Evolutionary conservation across 1,140 invertebrate species (phyloP).

Genomic region (Bicyclus anynana): DNA sequence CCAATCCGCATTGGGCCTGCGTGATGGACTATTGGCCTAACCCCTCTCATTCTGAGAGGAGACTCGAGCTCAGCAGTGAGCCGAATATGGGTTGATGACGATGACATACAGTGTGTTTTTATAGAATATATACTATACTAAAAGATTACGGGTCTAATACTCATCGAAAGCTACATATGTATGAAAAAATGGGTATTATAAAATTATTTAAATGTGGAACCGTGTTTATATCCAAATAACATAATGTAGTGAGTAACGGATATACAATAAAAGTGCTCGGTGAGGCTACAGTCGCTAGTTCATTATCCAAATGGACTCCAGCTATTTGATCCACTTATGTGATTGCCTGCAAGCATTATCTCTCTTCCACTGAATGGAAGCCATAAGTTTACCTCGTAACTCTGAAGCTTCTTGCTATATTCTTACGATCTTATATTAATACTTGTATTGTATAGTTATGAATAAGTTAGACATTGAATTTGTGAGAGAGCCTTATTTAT

Average conservation of each 20-base stretch:
- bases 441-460: slow-evolving; percentile 30
- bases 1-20: too few relatives aligned
- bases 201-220: background rate
- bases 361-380: slow-evolving; percentile 68
- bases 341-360: slow-evolving; percentile 75
- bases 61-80: too few relatives aligned
- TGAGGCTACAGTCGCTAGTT: slow-evolving; percentile 65
- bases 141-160: too few relatives aligned
- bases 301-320: slow-evolving; percentile 76
- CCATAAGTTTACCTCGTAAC: slow-evolving; percentile 72
- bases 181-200: too few relatives aligned
- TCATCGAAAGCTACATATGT: too few relatives aligned
- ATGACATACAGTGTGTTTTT: too few relatives aligned
- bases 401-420: slow-evolving; percentile 63
- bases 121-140: too few relatives aligned
- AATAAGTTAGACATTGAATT: slow-evolving; percentile 1
- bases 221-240: slow-evolving; percentile 25
- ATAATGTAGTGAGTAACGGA: slow-evolving; percentile 34
- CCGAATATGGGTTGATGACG: too few relatives aligned
- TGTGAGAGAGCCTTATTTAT: slow-evolving; percentile 2
- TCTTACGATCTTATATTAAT: slow-evolving; percentile 49
- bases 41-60: too few relatives aligned
- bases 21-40: too few relatives aligned
- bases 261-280: slow-evolving; percentile 63
- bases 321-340: slow-evolving; percentile 77